A percentile compares a stretch with the other conserved stretches of the same genome.
Conservation (phyloP, 2,888 invertebrate species). For the Acanthosepion pharaonis region DNA sequence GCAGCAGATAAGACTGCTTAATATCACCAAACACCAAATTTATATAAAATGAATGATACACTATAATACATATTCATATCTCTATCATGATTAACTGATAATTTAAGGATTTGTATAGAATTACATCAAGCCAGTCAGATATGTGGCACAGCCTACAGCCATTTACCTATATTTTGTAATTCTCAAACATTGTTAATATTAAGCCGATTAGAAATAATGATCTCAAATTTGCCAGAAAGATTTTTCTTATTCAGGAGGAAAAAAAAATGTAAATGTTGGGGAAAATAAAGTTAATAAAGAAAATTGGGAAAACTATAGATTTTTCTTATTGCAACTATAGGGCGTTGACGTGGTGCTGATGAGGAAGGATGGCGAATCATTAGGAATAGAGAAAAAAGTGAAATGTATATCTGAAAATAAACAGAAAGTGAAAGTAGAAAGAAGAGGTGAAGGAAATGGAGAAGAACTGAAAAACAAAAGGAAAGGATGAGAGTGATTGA, state of each 20-base stretch:
- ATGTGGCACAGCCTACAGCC: background rate
- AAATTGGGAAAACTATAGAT: background rate
- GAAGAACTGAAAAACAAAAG: background rate
- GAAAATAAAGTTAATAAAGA: conserved; percentile 9
- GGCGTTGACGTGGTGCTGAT: background rate
- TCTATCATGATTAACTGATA: background rate
- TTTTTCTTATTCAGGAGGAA: background rate
- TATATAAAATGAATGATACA: background rate
- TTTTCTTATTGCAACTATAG: background rate
- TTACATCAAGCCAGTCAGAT: background rate
- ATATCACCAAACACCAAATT: background rate
- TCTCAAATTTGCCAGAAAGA: background rate
- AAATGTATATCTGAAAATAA: too few species aligned
- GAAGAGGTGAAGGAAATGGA: background rate
- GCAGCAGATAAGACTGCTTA: background rate
- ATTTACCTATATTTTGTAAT: background rate
- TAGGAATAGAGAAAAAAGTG: background rate
- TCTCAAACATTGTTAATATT: background rate
- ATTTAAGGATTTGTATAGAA: background rate
- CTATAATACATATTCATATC: background rate
- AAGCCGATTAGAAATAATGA: conserved; percentile 1
- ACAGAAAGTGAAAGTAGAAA: background rate
- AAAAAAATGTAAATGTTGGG: background rate
- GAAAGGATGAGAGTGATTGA: background rate
- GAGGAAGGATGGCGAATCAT: background rate